phyloP scores from a whole-genome alignment of 92 coral and sea anemone species.

The Umimayanthus chanpuru region DNA sequence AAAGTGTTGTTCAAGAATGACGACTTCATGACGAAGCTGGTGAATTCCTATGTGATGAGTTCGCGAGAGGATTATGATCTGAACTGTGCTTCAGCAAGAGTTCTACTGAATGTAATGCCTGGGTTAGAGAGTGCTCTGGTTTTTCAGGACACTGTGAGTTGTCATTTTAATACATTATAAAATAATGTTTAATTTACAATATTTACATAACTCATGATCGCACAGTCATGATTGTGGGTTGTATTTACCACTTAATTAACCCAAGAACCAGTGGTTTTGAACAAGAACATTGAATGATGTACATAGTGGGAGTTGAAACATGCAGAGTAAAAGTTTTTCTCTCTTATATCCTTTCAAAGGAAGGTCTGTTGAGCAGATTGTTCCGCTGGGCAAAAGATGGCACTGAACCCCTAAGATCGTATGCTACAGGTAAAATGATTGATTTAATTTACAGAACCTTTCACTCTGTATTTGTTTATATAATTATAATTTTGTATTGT shows the following conservation, averaged over 20 bases:
- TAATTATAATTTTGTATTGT: too few species aligned
- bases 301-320: too few species aligned
- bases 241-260: too few species aligned
- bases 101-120: slow-evolving; percentile 85
- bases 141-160: slow-evolving; percentile 85
- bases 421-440: slow-evolving; percentile 74
- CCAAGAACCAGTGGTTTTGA: too few species aligned
- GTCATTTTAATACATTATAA: neutral
- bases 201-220: too few species aligned
- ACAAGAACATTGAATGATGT: too few species aligned
- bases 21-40: slow-evolving; percentile 83
- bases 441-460: neutral
- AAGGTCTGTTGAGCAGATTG: slow-evolving; percentile 73
- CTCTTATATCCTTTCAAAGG: slow-evolving; percentile 54
- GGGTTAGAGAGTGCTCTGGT: slow-evolving; percentile 88
- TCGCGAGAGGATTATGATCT: slow-evolving; percentile 81
- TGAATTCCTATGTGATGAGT: slow-evolving; percentile 87
- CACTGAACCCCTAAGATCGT: slow-evolving; percentile 85
- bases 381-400: slow-evolving; percentile 90
- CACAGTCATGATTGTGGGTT: too few species aligned
- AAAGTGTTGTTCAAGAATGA: slow-evolving; percentile 87
- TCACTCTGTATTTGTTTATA: too few species aligned
- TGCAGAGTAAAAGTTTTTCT: neutral
- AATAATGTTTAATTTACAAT: too few species aligned
- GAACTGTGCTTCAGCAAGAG: slow-evolving; percentile 86